phyloP scores from a whole-genome alignment of 2,113 vertebrate genomes.

The Saccopteryx leptura region DNA sequence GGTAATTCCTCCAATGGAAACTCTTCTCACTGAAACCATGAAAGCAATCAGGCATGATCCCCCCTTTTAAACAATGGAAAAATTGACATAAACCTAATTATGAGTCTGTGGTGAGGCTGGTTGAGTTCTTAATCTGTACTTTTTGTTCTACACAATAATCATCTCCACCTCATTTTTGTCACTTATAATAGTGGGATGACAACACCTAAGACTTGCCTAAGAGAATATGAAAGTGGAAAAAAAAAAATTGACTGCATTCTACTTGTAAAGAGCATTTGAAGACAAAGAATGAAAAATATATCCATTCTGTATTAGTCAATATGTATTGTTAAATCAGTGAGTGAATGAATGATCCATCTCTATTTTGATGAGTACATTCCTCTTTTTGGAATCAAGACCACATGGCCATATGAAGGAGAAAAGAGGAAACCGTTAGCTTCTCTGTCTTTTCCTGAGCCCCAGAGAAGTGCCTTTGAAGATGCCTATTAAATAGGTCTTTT shows the following conservation, averaged over 20 bases:
- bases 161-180: background rate
- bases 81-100: background rate
- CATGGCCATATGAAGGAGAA: background rate
- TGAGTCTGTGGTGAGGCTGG: background rate
- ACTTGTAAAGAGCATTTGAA: background rate
- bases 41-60: background rate
- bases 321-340: background rate
- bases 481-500: background rate
- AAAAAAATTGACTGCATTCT: background rate
- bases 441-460: background rate
- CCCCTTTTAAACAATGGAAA: background rate
- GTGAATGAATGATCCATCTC: background rate
- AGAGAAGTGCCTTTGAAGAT: background rate
- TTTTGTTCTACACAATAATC: background rate
- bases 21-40: background rate
- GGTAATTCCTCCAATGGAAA: conserved; percentile 17
- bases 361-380: background rate
- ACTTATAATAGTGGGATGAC: background rate
- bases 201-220: background rate
- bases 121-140: background rate
- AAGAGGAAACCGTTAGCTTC: background rate
- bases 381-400: background rate
- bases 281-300: background rate
- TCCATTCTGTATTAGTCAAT: background rate
- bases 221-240: background rate